Evolutionary conservation across 2,888 invertebrate species (phyloP), one percentile per base, ranked within the genome.

Genomic region (Tachina fera): DNA sequence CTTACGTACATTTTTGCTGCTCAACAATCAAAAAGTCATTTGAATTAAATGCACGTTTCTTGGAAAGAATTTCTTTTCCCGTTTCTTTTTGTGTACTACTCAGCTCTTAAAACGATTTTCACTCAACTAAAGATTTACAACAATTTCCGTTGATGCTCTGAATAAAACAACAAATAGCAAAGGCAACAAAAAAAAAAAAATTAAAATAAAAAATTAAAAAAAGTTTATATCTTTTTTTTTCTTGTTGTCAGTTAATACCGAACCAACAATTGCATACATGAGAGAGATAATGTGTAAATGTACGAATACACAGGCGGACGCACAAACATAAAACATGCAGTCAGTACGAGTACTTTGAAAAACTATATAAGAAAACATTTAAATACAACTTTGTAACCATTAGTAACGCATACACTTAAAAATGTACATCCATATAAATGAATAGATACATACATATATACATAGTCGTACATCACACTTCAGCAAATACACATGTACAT

Each of bases 21-120:
- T 63, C 53, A 83, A 83, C 83, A 74, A 83, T 78, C 72, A 83
- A 83, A 78, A 83, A 83, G 83, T 78, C 83, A 83, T 83, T 83
- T 72, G 67, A 72, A 72, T 78, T 83, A 78, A 83, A 77, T 78
- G 83, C 83, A 83, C 83, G 83, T 83, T 78, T 68, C 65, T 68
- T 72, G 41, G 41, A 58, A 83, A 77, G 77, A 72, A 77, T 51
- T 56, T 71, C 6, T 43, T 39, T 56, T 14, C 31, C 31, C n/a
- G 1, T 56, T 43, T 13, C 53, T 65, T 43, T n/a, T 45, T 13
- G 14, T 9, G 19, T 68, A 6, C 1, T 58, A 41, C 65, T 60
- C 60, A 51, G 56, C 71, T 72, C 41, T 75, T 81, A 68, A 70
- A 75, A 75, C 53, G 68, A 81, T 75, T 81, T 81, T 81, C 45